These are phyloP conservation scores for Mobula hypostoma DNA, from an alignment of 2,113 vertebrate genomes.

Conservation along the genomic window DNA sequence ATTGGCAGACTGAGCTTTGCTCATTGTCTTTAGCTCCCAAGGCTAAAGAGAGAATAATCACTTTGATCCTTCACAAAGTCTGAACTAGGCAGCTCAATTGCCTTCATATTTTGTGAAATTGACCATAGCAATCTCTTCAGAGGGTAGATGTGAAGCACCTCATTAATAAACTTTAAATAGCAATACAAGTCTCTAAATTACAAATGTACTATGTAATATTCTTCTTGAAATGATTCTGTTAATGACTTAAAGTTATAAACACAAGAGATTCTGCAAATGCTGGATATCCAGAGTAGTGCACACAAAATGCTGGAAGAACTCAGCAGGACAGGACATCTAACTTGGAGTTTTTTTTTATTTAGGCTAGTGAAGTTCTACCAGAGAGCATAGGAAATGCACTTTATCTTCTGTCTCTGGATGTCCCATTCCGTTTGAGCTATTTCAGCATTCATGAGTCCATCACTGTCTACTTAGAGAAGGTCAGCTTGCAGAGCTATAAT, in stretches of 20 bases:
- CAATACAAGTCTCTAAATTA: background rate
- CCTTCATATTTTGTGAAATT: background rate
- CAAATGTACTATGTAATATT: background rate
- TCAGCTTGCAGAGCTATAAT: conserved; percentile 71
- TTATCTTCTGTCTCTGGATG: conserved; percentile 76
- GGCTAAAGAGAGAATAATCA: no score
- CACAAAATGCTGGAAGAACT: no score
- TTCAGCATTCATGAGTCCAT: conserved; percentile 72
- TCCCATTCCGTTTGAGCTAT: conserved; percentile 70
- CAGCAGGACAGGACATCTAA: background rate
- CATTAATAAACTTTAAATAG: background rate
- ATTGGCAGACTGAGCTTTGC: background rate
- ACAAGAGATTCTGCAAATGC: no score
- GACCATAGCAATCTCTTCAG: background rate
- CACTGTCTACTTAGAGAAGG: conserved; percentile 84
- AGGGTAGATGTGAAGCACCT: no score
- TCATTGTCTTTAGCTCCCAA: background rate
- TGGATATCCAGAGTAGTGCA: no score
- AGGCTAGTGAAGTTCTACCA: conserved; percentile 72
- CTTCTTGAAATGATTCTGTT: conserved; percentile 16
- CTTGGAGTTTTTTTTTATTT: conserved; percentile 32
- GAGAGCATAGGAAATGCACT: conserved; percentile 68
- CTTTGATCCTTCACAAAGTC: background rate
- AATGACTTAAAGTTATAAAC: background rate
- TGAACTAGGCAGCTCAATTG: background rate